Evolutionary conservation across 2,888 invertebrate species (phyloP).

Genomic region (Oconnorella tubifera): DNA sequence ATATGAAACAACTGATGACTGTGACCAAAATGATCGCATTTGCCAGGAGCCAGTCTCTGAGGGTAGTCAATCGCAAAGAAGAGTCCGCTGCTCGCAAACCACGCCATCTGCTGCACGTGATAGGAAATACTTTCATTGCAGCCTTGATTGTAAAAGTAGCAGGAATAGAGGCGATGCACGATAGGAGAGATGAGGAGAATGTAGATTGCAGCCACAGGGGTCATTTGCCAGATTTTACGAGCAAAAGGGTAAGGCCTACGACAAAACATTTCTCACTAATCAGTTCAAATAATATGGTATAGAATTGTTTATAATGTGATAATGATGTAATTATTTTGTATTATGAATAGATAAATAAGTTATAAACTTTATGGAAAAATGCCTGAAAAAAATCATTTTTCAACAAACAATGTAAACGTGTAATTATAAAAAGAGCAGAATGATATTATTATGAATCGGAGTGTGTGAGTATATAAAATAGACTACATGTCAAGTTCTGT

Average conservation of each 20-base stretch:
- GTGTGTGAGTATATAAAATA: too few species aligned
- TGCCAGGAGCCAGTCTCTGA: conserved; percentile 49
- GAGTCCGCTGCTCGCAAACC: conserved; percentile 49
- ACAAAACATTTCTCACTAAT: too few species aligned
- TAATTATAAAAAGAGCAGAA: too few species aligned
- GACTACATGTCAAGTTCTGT: too few species aligned
- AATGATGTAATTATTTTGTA: too few species aligned
- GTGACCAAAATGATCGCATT: conserved; percentile 51
- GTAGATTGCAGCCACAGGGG: conserved; percentile 48
- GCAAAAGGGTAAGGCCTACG: conserved; percentile 50
- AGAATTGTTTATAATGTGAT: too few species aligned
- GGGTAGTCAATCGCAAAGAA: conserved; percentile 54
- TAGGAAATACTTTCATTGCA: conserved; percentile 45
- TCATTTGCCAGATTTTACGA: conserved; percentile 51
- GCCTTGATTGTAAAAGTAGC: conserved; percentile 32
- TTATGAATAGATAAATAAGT: too few species aligned
- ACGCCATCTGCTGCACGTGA: conserved; percentile 49
- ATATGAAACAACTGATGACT: conserved; percentile 55
- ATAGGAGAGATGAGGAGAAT: conserved; percentile 50
- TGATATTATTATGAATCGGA: too few species aligned
- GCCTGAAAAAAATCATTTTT: too few species aligned
- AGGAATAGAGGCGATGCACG: conserved; percentile 42
- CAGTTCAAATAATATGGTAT: too few species aligned
- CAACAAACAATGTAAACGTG: too few species aligned
- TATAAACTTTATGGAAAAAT: too few species aligned